These are phyloP conservation scores for Anastatus disparis DNA, from an alignment of 1,140 invertebrate species.

Conservation along the genomic window DNA sequence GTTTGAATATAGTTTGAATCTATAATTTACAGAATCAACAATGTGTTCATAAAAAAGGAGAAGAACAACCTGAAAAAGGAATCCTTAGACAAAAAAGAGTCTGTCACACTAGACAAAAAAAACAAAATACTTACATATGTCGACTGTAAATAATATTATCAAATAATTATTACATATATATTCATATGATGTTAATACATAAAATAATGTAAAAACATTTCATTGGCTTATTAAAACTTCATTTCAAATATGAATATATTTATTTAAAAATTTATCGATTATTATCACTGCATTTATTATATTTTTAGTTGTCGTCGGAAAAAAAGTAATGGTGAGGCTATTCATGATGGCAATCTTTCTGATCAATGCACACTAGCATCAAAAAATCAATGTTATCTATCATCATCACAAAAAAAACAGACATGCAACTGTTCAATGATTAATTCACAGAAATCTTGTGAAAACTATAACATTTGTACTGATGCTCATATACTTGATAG, in stretches of 20 bases:
- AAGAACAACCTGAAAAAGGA: conserved; percentile 44
- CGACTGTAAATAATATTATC: conserved; percentile 49
- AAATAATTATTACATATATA: conserved; percentile 2
- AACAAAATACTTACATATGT: conserved; percentile 37
- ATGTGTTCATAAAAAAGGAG: conserved; percentile 24
- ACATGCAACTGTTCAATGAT: neutral
- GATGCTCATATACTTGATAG: conserved; percentile 50
- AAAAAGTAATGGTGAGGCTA: neutral
- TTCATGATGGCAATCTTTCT: neutral
- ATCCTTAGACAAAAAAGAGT: conserved; percentile 59
- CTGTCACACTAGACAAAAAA: conserved; percentile 54
- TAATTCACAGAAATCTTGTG: conserved; percentile 16
- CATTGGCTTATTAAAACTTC: neutral
- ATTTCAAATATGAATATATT: neutral
- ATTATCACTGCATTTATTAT: neutral
- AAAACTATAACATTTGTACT: conserved; percentile 38
- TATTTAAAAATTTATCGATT: neutral
- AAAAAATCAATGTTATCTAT: conserved; percentile 45
- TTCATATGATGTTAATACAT: neutral
- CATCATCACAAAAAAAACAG: conserved; percentile 2
- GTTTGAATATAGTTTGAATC: neutral
- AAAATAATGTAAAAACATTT: neutral
- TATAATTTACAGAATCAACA: conserved; percentile 36
- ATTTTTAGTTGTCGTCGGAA: conserved; percentile 17
- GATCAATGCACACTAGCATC: conserved; percentile 22